Conservation (phyloP, 2,797 vertebrate genomes). For the Trichosurus vulpecula region DNA sequence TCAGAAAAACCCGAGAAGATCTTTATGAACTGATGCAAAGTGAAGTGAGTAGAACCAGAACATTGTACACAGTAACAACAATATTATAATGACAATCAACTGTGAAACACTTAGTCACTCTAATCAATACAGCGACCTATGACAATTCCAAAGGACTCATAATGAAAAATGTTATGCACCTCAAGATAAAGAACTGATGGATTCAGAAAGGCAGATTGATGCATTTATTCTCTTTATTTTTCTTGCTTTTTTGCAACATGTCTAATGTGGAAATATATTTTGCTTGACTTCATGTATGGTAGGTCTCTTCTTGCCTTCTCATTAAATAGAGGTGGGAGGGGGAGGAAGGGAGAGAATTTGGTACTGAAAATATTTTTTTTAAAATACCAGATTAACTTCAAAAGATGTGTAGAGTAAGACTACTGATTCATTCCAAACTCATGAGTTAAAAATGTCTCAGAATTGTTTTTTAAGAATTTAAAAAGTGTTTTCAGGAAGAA, state of each 20-base stretch:
- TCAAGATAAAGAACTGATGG: too few relatives aligned
- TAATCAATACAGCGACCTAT: too few relatives aligned
- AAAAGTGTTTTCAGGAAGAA: background rate
- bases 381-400: slow-evolving; percentile 16
- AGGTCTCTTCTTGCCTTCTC: background rate
- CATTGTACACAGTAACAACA: too few relatives aligned
- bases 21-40: too few relatives aligned
- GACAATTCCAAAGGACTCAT: too few relatives aligned
- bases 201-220: background rate
- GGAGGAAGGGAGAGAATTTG: background rate
- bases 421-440: background rate
- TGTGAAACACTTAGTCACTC: too few relatives aligned
- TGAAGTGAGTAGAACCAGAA: too few relatives aligned
- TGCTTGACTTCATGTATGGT: background rate
- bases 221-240: background rate
- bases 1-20: too few relatives aligned
- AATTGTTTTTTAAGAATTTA: slow-evolving; percentile 37
- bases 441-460: slow-evolving; percentile 3
- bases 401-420: slow-evolving; percentile 35
- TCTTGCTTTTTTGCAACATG: background rate
- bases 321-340: background rate
- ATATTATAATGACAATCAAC: too few relatives aligned
- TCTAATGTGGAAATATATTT: background rate
- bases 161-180: too few relatives aligned
- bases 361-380: background rate